These are phyloP conservation scores for Euphonia xanthogaster DNA, from an alignment of 2,797 vertebrate species.

Conservation along the genomic window DNA sequence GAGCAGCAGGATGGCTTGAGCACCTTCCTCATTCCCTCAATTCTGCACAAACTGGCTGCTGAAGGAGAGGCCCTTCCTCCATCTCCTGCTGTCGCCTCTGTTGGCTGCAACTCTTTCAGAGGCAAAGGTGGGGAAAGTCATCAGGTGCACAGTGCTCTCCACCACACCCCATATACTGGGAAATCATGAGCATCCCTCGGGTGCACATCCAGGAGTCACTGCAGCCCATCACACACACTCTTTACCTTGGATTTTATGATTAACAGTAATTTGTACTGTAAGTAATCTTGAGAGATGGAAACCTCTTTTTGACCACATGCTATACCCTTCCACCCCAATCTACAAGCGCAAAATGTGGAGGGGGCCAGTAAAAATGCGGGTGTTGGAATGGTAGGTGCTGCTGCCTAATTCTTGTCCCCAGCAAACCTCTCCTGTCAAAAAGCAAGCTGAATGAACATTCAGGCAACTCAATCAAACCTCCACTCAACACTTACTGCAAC, in stretches of 20 bases:
- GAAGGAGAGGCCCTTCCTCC: not conserved
- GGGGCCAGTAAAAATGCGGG: no score
- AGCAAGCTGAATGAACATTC: no score
- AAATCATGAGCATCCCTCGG: not conserved
- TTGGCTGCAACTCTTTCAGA: not conserved
- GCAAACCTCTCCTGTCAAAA: no score
- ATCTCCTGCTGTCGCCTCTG: rapidly evolving
- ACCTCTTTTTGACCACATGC: not conserved
- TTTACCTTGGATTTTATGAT: not conserved
- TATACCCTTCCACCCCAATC: not conserved
- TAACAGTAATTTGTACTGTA: not conserved
- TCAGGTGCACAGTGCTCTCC: not conserved
- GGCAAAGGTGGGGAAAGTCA: not conserved
- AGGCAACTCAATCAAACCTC: no score
- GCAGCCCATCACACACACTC: not conserved
- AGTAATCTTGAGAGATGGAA: not conserved
- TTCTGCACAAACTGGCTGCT: not conserved
- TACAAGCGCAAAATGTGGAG: not conserved
- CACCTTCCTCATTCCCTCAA: not conserved
- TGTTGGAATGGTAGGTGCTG: no score
- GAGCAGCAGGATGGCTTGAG: not conserved
- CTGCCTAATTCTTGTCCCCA: no score
- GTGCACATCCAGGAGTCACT: not conserved
- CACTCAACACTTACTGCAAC: no score
- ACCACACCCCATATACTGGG: not conserved